Percentiles rank a stretch among this genome's conserved stretches.
phyloP scores from a whole-genome alignment of 2,888 invertebrate genomes.

The Hypselothyrea guttata region DNA sequence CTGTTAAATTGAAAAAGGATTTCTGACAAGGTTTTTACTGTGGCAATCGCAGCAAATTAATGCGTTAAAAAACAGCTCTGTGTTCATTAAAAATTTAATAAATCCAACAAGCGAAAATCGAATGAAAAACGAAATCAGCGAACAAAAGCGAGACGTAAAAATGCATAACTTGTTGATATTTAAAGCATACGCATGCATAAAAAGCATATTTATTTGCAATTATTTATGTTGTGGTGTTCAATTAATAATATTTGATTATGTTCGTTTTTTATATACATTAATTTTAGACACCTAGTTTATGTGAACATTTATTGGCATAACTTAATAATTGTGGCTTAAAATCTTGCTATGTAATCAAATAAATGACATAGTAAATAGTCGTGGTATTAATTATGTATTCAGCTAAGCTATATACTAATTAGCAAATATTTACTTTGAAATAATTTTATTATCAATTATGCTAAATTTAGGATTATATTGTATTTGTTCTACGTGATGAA shows the following conservation, averaged over 20 bases:
- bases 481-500: conserved; percentile 3
- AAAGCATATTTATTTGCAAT: conserved; percentile 6
- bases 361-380: too few relatives aligned
- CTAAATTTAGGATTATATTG: too few relatives aligned
- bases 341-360: too few relatives aligned
- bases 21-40: conserved; percentile 25
- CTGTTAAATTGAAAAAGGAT: conserved; percentile 34
- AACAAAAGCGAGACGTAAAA: conserved; percentile 14
- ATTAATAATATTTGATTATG: conserved; percentile 39
- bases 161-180: conserved; percentile 60
- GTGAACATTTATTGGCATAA: conserved; percentile 40
- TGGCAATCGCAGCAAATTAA: conserved; percentile 27
- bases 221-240: conserved; percentile 1
- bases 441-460: too few relatives aligned
- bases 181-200: conserved; percentile 50
- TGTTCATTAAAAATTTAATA: conserved; percentile 56
- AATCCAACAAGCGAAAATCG: conserved; percentile 17
- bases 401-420: too few relatives aligned
- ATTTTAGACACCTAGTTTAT: conserved; percentile 45
- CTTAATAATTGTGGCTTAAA: too few relatives aligned
- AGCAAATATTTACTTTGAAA: too few relatives aligned
- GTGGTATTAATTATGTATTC: too few relatives aligned
- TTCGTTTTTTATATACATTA: conserved; percentile 29
- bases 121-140: conserved; percentile 7
- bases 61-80: conserved; percentile 24